phyloP scores from a whole-genome alignment of 2,113 vertebrate species.

The Cephalopholis sonnerati region DNA sequence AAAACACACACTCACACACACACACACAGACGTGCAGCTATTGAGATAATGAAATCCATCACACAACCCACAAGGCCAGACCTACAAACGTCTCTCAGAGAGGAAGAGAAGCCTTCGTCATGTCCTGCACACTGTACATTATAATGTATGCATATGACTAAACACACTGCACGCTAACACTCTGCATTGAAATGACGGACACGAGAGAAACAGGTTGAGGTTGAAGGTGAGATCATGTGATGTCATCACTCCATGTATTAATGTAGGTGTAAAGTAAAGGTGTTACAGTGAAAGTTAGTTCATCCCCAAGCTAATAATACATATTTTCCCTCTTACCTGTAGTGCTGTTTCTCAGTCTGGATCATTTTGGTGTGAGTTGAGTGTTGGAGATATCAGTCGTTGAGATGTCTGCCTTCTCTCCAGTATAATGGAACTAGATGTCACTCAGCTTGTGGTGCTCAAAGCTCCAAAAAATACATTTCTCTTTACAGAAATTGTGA shows the following conservation, averaged over 20 bases:
- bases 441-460: too few species aligned
- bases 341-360: too few species aligned
- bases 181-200: background rate
- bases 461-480: too few species aligned
- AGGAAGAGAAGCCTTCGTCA: slow-evolving; percentile 1
- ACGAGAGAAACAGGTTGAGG: background rate
- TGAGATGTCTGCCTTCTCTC: too few species aligned
- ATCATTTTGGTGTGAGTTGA: too few species aligned
- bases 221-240: background rate
- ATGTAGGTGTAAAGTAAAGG: too few species aligned
- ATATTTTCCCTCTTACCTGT: too few species aligned
- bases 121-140: background rate
- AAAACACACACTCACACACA: background rate
- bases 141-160: background rate
- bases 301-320: too few species aligned
- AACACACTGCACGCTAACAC: background rate
- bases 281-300: too few species aligned
- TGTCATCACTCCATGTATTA: background rate
- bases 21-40: slow-evolving; percentile 6
- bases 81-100: slow-evolving; percentile 21
- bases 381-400: too few species aligned
- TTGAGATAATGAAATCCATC: slow-evolving; percentile 53
- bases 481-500: too few species aligned
- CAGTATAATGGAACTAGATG: too few species aligned
- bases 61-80: slow-evolving; percentile 37